Percentiles rank a stretch among this genome's conserved stretches.
Conservation (phyloP, 2,888 invertebrate species). For the Plagodis dolabraria region DNA sequence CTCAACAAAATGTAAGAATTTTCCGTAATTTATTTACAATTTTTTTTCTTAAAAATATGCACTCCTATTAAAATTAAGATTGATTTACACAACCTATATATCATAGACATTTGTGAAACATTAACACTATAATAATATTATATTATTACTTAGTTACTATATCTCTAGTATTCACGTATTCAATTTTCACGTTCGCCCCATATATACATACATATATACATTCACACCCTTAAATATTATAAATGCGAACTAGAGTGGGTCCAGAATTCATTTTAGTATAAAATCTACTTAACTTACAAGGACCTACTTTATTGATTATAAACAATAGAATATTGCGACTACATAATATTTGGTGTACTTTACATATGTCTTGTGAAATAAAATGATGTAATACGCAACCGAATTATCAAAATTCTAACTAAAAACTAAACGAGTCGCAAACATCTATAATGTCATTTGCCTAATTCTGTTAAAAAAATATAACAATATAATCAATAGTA, state of each 20-base stretch:
- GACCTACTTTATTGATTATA: slow-evolving; percentile 26
- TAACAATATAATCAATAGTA: slow-evolving; percentile 5
- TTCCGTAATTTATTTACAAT: slow-evolving; percentile 32
- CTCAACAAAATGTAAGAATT: background rate
- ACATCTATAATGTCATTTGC: slow-evolving; percentile 14
- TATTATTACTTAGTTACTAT: slow-evolving; percentile 34
- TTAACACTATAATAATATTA: slow-evolving; percentile 44
- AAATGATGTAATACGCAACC: slow-evolving; percentile 12
- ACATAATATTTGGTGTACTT: slow-evolving; percentile 32
- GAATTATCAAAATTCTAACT: slow-evolving; percentile 17
- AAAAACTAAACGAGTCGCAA: slow-evolving; percentile 26
- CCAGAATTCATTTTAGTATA: slow-evolving; percentile 35
- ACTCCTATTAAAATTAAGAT: slow-evolving; percentile 18
- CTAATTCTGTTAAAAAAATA: slow-evolving; percentile 20
- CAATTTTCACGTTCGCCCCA: slow-evolving; percentile 33
- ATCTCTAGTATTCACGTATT: slow-evolving; percentile 40
- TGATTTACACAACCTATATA: slow-evolving; percentile 33
- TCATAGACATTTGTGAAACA: slow-evolving; percentile 46
- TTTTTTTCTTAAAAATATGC: slow-evolving; percentile 21
- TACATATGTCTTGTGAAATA: slow-evolving; percentile 14
- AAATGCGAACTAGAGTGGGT: slow-evolving; percentile 58
- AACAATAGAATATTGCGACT: slow-evolving; percentile 25
- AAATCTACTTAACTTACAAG: slow-evolving; percentile 24
- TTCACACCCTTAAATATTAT: slow-evolving; percentile 44
- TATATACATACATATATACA: slow-evolving; percentile 44